These are phyloP conservation scores for Spongilla lacustris DNA, from an alignment of 37 sponge, comb jelly and placozoan genomes.

Conservation along the genomic window DNA sequence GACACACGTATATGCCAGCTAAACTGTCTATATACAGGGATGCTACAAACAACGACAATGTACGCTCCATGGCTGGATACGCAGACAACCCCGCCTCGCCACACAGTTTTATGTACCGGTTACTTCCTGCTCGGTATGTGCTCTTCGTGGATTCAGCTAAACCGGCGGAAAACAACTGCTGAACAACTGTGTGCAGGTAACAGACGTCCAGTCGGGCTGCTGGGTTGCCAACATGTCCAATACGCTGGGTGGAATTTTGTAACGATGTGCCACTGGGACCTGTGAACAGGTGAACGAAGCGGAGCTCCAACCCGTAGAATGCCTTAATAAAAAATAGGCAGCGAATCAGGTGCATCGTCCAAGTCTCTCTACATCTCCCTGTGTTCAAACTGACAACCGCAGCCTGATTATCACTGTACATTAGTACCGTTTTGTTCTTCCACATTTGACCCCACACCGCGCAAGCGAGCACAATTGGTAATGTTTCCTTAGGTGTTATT, in stretches of 20 bases:
- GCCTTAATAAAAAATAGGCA: background rate
- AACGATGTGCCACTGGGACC: background rate
- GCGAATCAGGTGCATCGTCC: slow-evolving; percentile 22
- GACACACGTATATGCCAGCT: too few species aligned
- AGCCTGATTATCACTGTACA: background rate
- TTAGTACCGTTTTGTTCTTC: background rate
- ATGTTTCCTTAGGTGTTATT: background rate
- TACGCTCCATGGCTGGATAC: too few species aligned
- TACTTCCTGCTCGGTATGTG: background rate
- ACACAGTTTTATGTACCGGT: slow-evolving; percentile 16
- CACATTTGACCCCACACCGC: background rate
- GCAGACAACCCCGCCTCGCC: background rate
- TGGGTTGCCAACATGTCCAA: background rate
- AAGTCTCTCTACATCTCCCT: background rate
- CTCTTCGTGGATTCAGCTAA: slow-evolving; percentile 23
- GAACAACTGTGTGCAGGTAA: slow-evolving; percentile 40
- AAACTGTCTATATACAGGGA: too few species aligned
- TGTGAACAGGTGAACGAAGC: background rate
- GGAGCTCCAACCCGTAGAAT: background rate
- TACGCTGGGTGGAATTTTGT: background rate
- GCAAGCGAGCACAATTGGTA: background rate
- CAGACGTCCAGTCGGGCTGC: slow-evolving; percentile 43
- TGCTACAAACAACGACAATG: too few species aligned
- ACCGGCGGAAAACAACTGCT: slow-evolving; percentile 31
- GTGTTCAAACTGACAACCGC: background rate